Evolutionary conservation across 2,888 invertebrate species (phyloP).

Genomic region (Enchytraeus crypticus): DNA sequence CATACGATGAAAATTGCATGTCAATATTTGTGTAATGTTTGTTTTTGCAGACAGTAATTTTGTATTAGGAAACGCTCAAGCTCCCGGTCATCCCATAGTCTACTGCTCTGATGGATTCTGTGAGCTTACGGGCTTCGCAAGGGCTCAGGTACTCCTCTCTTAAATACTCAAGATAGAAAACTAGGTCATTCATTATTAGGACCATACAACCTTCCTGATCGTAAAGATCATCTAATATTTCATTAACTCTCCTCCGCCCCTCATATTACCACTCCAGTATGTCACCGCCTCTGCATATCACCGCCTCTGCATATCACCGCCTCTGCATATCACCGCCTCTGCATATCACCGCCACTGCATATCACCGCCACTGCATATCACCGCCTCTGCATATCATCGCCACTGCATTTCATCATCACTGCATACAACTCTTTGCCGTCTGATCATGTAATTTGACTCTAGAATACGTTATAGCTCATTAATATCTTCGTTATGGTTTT

Average conservation of each 20-base stretch:
- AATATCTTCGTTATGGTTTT: no score
- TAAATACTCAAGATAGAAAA: not conserved
- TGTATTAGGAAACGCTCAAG: slow-evolving; percentile 89
- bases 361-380: not conserved
- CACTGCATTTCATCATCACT: not conserved
- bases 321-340: not conserved
- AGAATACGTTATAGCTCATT: no score
- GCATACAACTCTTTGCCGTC: not conserved
- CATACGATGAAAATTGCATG: no score
- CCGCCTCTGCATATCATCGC: not conserved
- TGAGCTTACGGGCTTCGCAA: slow-evolving; percentile 83
- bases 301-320: not conserved
- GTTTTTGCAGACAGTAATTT: slow-evolving; percentile 77
- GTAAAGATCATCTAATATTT: not conserved
- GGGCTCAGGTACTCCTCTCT: slow-evolving; percentile 58
- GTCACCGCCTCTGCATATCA: not conserved
- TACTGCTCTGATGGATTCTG: slow-evolving; percentile 94
- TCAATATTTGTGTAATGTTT: not conserved
- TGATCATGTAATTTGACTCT: no score
- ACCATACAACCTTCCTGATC: not conserved
- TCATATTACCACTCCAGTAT: not conserved
- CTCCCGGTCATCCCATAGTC: slow-evolving; percentile 77
- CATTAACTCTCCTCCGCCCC: not conserved
- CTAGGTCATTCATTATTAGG: not conserved
- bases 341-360: not conserved